phyloP scores from a whole-genome alignment of 2,797 vertebrate species.

The Hemitrygon akajei region DNA sequence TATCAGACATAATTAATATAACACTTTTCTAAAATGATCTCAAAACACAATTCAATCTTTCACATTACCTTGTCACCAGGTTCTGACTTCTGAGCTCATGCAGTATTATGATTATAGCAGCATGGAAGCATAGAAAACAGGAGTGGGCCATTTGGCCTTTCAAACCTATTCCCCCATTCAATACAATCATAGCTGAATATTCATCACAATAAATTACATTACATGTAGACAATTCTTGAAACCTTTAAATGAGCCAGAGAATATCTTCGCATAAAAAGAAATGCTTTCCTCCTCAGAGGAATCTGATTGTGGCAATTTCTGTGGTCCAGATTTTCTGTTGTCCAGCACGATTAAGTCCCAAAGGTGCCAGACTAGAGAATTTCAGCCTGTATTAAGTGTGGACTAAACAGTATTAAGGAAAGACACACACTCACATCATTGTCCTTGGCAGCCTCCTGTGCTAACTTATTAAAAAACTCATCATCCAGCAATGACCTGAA shows the following conservation, averaged over 20 bases:
- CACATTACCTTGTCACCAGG: not conserved
- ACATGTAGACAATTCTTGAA: too few relatives aligned
- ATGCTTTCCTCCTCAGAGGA: too few relatives aligned
- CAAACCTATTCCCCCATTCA: too few relatives aligned
- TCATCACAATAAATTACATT: too few relatives aligned
- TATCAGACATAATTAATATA: not conserved
- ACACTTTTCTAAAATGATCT: not conserved
- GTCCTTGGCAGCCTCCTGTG: conserved; percentile 52
- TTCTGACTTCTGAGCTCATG: not conserved
- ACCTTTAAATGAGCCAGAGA: too few relatives aligned
- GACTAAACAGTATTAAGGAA: not conserved
- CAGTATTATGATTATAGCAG: not conserved
- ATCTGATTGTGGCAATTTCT: too few relatives aligned
- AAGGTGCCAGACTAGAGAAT: not conserved
- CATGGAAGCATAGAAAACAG: not conserved
- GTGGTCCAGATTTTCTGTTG: too few relatives aligned
- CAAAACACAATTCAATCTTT: not conserved
- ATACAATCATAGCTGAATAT: too few relatives aligned
- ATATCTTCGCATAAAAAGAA: too few relatives aligned
- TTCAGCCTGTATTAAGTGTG: too few relatives aligned
- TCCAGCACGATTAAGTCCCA: too few relatives aligned
- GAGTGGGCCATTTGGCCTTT: not conserved
- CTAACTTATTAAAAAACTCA: conserved; percentile 60
- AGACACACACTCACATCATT: conserved; percentile 46
- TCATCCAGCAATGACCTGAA: conserved; percentile 61